Percentiles rank a stretch among this genome's conserved stretches.
phyloP scores from a whole-genome alignment of 2,113 vertebrate genomes.

The Fulmarus glacialis region DNA sequence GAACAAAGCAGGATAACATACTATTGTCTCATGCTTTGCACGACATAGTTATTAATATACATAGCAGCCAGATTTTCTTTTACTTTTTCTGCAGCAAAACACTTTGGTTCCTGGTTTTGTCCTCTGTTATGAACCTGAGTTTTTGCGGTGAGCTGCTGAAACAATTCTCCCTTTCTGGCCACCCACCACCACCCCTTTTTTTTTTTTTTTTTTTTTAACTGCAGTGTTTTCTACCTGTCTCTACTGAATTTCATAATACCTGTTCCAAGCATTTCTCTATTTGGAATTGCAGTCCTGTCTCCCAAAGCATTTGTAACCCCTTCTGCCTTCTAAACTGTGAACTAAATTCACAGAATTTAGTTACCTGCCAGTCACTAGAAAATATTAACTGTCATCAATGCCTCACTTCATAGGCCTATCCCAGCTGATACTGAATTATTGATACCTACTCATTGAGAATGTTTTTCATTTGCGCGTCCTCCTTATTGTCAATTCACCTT shows the following conservation, averaged over 20 bases:
- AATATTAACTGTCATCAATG: neutral
- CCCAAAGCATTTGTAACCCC: neutral
- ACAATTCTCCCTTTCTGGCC: neutral
- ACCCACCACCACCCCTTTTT: rapidly evolving
- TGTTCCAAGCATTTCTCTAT: neutral
- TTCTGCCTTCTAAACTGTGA: neutral
- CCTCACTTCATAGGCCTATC: rapidly evolving
- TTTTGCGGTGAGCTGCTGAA: neutral
- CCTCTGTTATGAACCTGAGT: neutral
- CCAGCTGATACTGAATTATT: neutral
- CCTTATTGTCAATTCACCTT: neutral
- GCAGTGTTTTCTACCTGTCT: neutral
- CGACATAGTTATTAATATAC: neutral
- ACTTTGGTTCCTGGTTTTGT: neutral
- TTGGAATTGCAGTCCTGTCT: neutral
- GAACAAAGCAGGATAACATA: neutral
- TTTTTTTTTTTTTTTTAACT: neutral
- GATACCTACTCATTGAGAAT: neutral
- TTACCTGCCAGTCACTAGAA: neutral
- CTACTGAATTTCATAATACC: neutral
- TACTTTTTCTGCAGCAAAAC: neutral
- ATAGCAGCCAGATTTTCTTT: neutral
- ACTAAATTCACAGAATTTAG: neutral
- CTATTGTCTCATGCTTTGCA: neutral
- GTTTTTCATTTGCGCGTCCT: neutral